A percentile compares a stretch with the other conserved stretches of the same genome.
Evolutionary conservation across 92 coral and sea anemone genomes (phyloP).

Genomic region (Epizoanthus rinbou): DNA sequence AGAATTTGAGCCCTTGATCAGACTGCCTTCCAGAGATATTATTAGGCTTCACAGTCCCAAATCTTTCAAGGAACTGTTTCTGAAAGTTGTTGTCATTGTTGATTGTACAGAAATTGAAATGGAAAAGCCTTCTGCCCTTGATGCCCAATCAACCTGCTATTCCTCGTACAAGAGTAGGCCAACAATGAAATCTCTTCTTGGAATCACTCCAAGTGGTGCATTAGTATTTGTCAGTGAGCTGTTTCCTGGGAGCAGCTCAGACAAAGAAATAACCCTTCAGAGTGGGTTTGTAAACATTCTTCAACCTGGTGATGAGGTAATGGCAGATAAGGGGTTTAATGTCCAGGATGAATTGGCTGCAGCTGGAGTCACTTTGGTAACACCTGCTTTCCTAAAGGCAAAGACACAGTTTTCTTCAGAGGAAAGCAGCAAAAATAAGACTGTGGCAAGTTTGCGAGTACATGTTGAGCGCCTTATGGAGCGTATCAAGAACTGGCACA

Average conservation of each 20-base stretch:
- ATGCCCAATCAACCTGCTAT: conserved; percentile 48
- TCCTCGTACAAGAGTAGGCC: conserved; percentile 51
- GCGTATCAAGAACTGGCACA: conserved; percentile 55
- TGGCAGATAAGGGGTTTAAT: conserved; percentile 45
- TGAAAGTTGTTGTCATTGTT: conserved; percentile 34
- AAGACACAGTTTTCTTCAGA: conserved; percentile 31
- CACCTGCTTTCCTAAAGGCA: conserved; percentile 39
- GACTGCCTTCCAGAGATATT: conserved; percentile 43
- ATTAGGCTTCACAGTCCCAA: conserved; percentile 43
- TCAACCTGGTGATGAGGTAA: conserved; percentile 34
- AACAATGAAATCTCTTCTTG: conserved; percentile 49
- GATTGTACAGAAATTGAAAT: conserved; percentile 37
- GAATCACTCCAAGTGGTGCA: conserved; percentile 56
- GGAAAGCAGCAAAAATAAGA: conserved; percentile 35
- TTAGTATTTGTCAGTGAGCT: conserved; percentile 48
- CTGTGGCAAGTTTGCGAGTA: conserved; percentile 42
- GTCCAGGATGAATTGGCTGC: conserved; percentile 41
- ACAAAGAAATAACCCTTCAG: conserved; percentile 47
- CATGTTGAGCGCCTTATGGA: conserved; percentile 56
- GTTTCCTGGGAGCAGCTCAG: conserved; percentile 55
- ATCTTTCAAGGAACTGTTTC: conserved; percentile 41
- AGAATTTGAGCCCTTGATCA: conserved; percentile 52
- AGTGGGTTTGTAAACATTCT: conserved; percentile 39
- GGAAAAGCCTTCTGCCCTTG: conserved; percentile 48
- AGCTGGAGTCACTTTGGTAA: conserved; percentile 43